Percentiles rank a stretch among this genome's conserved stretches.
phyloP scores from a whole-genome alignment of 2,888 invertebrate genomes.

The Spilarctia lutea region DNA sequence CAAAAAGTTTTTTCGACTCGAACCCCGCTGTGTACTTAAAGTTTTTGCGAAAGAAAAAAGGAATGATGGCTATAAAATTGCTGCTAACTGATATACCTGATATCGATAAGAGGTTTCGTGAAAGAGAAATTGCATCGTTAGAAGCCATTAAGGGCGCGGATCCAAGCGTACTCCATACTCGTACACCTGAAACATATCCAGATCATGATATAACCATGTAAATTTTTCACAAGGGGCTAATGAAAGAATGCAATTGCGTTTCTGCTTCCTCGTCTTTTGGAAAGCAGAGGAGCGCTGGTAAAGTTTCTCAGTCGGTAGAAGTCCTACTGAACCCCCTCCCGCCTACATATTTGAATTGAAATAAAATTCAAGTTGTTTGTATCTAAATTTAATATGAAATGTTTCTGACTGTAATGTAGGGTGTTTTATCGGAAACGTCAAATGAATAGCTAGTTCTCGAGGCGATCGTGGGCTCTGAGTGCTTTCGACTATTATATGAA shows the following conservation, averaged over 20 bases:
- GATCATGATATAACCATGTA: too few relatives aligned
- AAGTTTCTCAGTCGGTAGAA: too few relatives aligned
- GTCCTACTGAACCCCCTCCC: too few relatives aligned
- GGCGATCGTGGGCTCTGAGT: constrained; percentile 54
- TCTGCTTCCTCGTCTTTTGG: too few relatives aligned
- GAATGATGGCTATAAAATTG: not conserved
- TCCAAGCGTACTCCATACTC: too few relatives aligned
- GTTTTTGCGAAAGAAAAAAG: not conserved
- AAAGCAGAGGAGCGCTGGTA: too few relatives aligned
- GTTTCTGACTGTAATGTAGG: constrained; percentile 20
- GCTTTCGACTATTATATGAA: constrained; percentile 69
- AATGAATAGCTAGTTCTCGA: constrained; percentile 40
- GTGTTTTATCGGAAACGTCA: constrained; percentile 32
- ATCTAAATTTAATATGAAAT: constrained; percentile 26
- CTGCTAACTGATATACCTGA: not conserved
- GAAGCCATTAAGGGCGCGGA: too few relatives aligned
- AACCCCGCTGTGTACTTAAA: not conserved
- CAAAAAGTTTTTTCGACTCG: not conserved
- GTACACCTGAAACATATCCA: too few relatives aligned
- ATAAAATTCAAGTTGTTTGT: constrained; percentile 19
- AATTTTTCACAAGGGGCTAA: too few relatives aligned
- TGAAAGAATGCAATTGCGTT: too few relatives aligned
- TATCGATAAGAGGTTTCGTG: not conserved
- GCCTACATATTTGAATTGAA: not conserved
- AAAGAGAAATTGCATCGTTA: not conserved